Base-by-base conservation (phyloP, 2,113 vertebrate genomes). In the Lagopus leucura region DNA sequence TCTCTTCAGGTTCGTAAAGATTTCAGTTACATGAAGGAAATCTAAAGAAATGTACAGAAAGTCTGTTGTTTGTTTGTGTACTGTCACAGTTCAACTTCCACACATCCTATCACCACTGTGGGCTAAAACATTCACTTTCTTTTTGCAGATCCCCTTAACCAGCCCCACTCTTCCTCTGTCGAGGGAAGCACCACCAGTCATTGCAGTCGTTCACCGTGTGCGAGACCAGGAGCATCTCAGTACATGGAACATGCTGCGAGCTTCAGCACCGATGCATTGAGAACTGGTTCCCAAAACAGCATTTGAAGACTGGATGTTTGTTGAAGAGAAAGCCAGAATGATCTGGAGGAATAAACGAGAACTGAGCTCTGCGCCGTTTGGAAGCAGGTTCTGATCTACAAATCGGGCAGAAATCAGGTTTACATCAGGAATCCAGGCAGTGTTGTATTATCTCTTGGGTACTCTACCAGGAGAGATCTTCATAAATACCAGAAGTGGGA, bases 1-100 rank as follows among this genome's bases (percentile, higher is more conserved):
- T 82, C 75, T 57, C 69, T 85, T 70, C 40, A 58, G 58, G 36
- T 58, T 64, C 75, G 32, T 72, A 61, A 84, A 92, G 77, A 78
- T 48, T 65, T 78, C 43, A 36, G 27, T 86, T 79, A 34, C 27
- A 32, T 42, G 38, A 42, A 58, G n/a, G 57, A 36, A 76, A 28
- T 45, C 43, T 76, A 73, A 89, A 65, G 40, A 83, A 45, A 85
- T 61, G 3, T 10, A 7, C 69, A 45, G 66, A 54, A 81, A 86
- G 28, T 11, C 28, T 60, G 9, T 34, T 47, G 48, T 21, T 34
- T 47, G 48, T 20, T 8, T 76, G 42, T 18, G 38, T 24, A 12
- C 4, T 36, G 38, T 79, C 54, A 70, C 79, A 18, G 24, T 42
- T 88, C 58, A 63, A 25, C 28, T 40, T 67, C 36, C 42, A 47